Base-by-base conservation (phyloP, 1,140 invertebrate species). In the Paramacrobiotus metropolitanus region DNA sequence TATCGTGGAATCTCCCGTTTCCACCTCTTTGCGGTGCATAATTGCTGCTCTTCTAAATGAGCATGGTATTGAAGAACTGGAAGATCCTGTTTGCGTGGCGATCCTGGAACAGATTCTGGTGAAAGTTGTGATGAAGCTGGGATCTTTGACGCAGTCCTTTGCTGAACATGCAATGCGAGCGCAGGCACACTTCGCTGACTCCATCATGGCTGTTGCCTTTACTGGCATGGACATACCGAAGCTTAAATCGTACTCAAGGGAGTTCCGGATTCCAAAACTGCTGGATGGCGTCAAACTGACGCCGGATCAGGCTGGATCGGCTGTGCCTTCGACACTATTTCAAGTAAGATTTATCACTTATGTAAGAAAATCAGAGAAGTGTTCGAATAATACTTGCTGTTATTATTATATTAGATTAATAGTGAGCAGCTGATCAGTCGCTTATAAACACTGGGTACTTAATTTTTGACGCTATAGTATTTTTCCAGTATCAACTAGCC, bases 261-360 rank as follows among this genome's bases (percentile, higher is more conserved):
- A 55, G 28, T 55, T 20, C 24, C 15, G 24, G 28, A 20, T 20
- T 55, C 48, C 48, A 15, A 24, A 15, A 4, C 15, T 55, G 9
- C 24, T 55, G 15, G 15, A 55, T 4, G 48, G 48, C 4, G 48
- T 28, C 15, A 55, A 55, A 24, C 24, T 55, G 15, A 55, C 24
- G 24, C 15, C 48, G 15, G 48, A 55, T 20, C 4, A 9, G 48
- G 48, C 48, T 20, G 15, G 15, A 9, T 9, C 48, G 24, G 15
- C 15, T 9, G 15, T 9, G 15, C 9, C 48, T 15, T 24, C 48
- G 4, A 55, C 24, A 9, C 4, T 55, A 15, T 55, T 55, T 24
- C 48, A 55, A 24, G 48, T 55, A 55, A 24, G 34, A 40, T 40
- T n/a, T n/a, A n/a, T n/a, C n/a, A n/a, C n/a, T n/a, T n/a, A n/a